Conservation (phyloP, 2,797 vertebrate genomes). For the Danio kyathit region DNA sequence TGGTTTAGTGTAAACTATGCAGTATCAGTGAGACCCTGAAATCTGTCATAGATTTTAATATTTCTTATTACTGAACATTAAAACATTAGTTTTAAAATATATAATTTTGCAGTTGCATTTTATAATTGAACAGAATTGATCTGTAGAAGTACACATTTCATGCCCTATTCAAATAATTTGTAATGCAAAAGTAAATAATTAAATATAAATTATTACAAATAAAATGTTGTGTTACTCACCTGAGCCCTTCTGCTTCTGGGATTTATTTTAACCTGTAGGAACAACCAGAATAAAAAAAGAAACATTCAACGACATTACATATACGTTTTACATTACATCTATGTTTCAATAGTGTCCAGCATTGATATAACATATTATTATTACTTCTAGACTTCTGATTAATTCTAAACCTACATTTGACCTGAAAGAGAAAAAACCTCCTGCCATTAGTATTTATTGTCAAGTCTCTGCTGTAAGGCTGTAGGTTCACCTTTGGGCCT, state of each 20-base stretch:
- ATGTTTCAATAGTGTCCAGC: background rate
- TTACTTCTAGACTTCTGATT: too few relatives aligned
- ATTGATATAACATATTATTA: background rate
- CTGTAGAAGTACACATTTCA: background rate
- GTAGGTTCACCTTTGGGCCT: too few relatives aligned
- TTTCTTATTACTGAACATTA: background rate
- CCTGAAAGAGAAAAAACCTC: too few relatives aligned
- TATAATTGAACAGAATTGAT: background rate
- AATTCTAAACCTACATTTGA: too few relatives aligned
- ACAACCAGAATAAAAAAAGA: too few relatives aligned
- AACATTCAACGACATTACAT: background rate
- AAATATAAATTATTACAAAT: too few relatives aligned
- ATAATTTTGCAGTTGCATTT: background rate
- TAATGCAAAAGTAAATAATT: background rate
- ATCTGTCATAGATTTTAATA: too few relatives aligned
- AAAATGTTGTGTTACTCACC: slow-evolving; percentile 24
- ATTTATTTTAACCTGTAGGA: slow-evolving; percentile 40
- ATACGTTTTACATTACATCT: background rate
- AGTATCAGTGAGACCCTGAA: background rate
- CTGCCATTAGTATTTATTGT: too few relatives aligned
- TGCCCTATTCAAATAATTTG: background rate
- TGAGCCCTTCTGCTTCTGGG: slow-evolving; percentile 48
- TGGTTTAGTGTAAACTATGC: background rate
- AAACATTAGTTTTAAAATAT: too few relatives aligned
- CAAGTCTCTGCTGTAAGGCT: too few relatives aligned